phyloP scores from a whole-genome alignment of 2,797 vertebrate genomes.

The Sylvia borin region DNA sequence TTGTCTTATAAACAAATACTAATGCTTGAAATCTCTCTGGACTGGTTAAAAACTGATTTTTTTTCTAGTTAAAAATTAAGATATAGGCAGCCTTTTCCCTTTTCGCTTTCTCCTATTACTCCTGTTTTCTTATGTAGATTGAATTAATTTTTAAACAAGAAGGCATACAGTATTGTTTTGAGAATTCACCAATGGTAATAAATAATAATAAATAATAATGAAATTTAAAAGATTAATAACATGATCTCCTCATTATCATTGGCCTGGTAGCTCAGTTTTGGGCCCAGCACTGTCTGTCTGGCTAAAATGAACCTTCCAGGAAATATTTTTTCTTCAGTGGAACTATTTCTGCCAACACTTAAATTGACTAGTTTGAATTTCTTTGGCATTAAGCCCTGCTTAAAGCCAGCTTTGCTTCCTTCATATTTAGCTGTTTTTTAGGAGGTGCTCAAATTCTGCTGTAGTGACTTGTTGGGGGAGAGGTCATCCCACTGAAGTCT shows the following conservation, averaged over 20 bases:
- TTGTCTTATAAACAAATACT: slow-evolving; percentile 13
- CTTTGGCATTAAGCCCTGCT: background rate
- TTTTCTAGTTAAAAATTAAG: background rate
- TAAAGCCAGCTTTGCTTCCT: background rate
- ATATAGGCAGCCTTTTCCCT: background rate
- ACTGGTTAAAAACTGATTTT: background rate
- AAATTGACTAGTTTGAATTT: background rate
- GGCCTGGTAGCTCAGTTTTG: background rate
- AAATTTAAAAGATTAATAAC: background rate
- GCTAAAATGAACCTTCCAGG: background rate
- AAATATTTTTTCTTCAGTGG: background rate
- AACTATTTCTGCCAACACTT: background rate
- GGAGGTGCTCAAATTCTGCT: background rate
- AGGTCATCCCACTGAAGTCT: background rate
- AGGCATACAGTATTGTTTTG: background rate
- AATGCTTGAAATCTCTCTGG: background rate
- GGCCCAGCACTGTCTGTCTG: background rate
- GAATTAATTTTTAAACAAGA: background rate
- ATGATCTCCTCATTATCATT: background rate
- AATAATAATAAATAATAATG: background rate
- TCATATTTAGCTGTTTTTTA: background rate
- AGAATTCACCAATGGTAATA: background rate
- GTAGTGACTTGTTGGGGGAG: background rate
- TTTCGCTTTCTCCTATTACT: background rate
- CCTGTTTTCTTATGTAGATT: background rate